Base-by-base conservation (phyloP, 2,888 invertebrate species). In the Lobophora halterata region DNA sequence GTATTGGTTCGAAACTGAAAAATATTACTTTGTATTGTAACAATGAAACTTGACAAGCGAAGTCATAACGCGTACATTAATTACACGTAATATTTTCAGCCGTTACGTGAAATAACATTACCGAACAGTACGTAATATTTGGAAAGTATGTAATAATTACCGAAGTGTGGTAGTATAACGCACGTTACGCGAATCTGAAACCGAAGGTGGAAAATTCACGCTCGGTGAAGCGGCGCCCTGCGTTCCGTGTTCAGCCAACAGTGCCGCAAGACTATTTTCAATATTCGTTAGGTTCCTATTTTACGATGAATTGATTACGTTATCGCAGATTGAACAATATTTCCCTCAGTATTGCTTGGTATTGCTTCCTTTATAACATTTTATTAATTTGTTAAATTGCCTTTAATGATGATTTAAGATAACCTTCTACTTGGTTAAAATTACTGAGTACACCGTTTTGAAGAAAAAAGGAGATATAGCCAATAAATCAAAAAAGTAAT, bases 191-290 rank as follows among this genome's bases (percentile, higher is more conserved):
- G 77, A 73, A 65, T 67, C 79, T 81, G 83, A 85, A 86, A 81
- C 74, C 79, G 75, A 85, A 82, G 74, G 83, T 85, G 83, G 82
- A 86, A 85, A 79, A 79, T 81, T 85, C 76, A 85, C 67, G 86
- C 83, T 80, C 71, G 59, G 75, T 66, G 65, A 65, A 81, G 82
- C 82, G 76, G 62, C 64, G 64, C 75, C 66, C 19, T 29, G 38
- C 28, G 34, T 44, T 26, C 11, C 25, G 11, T 5, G 23, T 16
- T 28, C 33, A 25, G 20, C 28, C 25, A 29, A 27, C 21, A 25
- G 12, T 18, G 8, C 33, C 17, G 17, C 2, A 30, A 21, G 2
- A 13, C 11, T 4, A 12, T 27, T 10, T 26, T 7, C 2, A 8
- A 25, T 26, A 16, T 14, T n/a, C n/a, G n/a, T n/a, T n/a, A 16